phyloP scores from a whole-genome alignment of 2,113 vertebrate genomes.

The Poecile atricapillus region DNA sequence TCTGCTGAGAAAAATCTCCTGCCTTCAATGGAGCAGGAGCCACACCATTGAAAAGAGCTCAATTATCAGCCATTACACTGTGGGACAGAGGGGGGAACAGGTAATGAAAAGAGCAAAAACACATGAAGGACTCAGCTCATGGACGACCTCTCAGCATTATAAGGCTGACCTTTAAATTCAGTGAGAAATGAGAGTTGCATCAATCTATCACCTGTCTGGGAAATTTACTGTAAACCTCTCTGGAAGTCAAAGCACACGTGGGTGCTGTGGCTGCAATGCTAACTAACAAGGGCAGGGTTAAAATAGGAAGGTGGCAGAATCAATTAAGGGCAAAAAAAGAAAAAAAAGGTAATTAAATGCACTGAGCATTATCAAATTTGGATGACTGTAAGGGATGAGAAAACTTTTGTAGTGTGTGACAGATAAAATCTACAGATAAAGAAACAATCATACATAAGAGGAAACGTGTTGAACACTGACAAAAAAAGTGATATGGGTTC shows the following conservation, averaged over 20 bases:
- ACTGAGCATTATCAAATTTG: neutral
- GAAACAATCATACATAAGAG: neutral
- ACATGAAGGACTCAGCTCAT: neutral
- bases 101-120: conserved; percentile 6
- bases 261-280: neutral
- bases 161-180: conserved; percentile 23
- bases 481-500: neutral
- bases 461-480: neutral
- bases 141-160: neutral
- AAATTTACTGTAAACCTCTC: neutral
- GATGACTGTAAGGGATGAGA: neutral
- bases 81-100: neutral
- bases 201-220: neutral
- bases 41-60: neutral
- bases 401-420: neutral
- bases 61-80: conserved; percentile 30
- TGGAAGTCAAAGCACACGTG: neutral
- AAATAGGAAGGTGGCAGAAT: neutral
- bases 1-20: conserved; percentile 34
- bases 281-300: neutral
- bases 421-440: neutral
- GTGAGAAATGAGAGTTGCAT: neutral
- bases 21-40: conserved; percentile 20
- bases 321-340: neutral
- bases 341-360: neutral